Conservation (phyloP, 2,888 invertebrate species). For the Allophyes oxyacanthae region DNA sequence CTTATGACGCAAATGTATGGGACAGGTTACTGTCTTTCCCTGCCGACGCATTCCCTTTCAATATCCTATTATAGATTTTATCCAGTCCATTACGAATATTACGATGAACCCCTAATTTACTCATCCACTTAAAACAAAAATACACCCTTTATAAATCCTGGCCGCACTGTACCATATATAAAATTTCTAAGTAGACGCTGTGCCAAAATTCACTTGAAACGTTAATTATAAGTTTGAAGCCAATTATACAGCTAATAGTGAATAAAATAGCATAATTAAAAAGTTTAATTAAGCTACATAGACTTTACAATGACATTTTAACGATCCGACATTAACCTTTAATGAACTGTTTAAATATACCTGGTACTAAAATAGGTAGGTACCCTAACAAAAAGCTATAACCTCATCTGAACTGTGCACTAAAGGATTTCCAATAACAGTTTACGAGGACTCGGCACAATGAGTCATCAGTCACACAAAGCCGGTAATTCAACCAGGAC, state of each 20-base stretch:
- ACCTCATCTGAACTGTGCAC: constrained; percentile 19
- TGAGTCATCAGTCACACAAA: constrained; percentile 72
- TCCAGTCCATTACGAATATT: no score
- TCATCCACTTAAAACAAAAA: constrained; percentile 16
- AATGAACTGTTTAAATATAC: constrained; percentile 1
- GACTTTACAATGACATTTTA: constrained; percentile 37
- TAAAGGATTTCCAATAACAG: constrained; percentile 65
- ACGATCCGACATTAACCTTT: constrained; percentile 20
- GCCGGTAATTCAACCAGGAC: constrained; percentile 69
- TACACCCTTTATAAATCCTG: background rate
- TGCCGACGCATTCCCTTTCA: constrained; percentile 5
- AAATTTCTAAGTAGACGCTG: background rate
- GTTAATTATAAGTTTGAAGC: constrained; percentile 30
- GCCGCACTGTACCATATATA: background rate
- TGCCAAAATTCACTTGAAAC: constrained; percentile 17
- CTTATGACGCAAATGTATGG: constrained; percentile 7
- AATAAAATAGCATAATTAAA: constrained; percentile 39
- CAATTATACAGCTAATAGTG: constrained; percentile 24
- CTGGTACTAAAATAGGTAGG: constrained; percentile 1
- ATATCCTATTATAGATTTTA: constrained; percentile 13
- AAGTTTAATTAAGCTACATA: constrained; percentile 35
- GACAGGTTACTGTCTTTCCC: background rate
- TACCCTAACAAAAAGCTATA: constrained; percentile 6
- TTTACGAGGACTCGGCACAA: constrained; percentile 64
- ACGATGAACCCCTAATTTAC: constrained; percentile 17